Conservation (phyloP, 2,113 vertebrate species). For the Mola mola region DNA sequence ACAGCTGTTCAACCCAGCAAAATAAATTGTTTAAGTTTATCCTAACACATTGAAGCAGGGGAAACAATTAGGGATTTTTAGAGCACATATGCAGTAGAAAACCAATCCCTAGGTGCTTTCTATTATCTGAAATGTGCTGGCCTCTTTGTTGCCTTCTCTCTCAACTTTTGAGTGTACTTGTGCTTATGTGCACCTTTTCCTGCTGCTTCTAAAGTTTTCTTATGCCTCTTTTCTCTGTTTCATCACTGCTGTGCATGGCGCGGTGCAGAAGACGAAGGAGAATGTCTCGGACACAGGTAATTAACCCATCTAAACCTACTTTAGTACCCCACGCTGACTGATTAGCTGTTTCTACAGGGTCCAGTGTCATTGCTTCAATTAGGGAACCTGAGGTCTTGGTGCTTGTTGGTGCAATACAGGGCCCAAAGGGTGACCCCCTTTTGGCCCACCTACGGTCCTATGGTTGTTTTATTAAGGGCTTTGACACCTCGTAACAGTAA, state of each 20-base stretch:
- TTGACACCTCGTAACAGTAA: too few relatives aligned
- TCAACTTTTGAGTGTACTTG: conserved; percentile 48
- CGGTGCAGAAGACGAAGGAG: conserved; percentile 79
- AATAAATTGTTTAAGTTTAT: conserved; percentile 34
- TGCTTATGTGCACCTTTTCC: conserved; percentile 49
- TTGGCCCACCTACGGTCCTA: too few relatives aligned
- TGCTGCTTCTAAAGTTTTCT: conserved; percentile 61
- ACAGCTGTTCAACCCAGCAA: conserved; percentile 28
- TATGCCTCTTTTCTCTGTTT: conserved; percentile 30
- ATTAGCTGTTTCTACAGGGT: too few relatives aligned
- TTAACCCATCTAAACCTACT: not conserved
- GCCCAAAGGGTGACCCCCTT: too few relatives aligned
- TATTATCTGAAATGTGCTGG: conserved; percentile 62
- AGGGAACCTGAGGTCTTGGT: not conserved
- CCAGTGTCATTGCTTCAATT: not conserved
- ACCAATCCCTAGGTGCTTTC: too few relatives aligned
- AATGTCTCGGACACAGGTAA: conserved; percentile 84
- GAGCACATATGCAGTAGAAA: too few relatives aligned
- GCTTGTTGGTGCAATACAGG: too few relatives aligned
- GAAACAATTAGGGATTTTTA: conserved; percentile 20
- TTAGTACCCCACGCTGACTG: not conserved
- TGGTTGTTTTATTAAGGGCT: too few relatives aligned
- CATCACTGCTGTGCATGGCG: conserved; percentile 60
- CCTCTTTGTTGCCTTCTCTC: conserved; percentile 74
- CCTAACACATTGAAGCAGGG: conserved; percentile 31